Percentiles rank a stretch among this genome's conserved stretches.
These are phyloP conservation scores for Diprion similis DNA, from an alignment of 1,140 invertebrate species.

Conservation along the genomic window DNA sequence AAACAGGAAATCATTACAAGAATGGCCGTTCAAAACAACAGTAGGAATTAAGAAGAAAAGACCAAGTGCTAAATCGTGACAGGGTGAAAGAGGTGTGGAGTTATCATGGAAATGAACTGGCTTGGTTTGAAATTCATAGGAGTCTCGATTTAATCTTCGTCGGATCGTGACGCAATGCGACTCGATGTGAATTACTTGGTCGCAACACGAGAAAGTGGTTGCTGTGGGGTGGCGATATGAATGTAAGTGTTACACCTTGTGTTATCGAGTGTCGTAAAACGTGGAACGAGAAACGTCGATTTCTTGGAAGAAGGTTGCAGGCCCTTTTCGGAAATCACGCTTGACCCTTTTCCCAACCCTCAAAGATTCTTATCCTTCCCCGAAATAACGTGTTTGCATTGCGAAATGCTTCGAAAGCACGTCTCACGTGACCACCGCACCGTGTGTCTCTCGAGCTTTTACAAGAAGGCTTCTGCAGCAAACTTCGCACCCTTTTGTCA, in stretches of 20 bases:
- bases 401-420: background rate
- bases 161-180: background rate
- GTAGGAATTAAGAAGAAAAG: background rate
- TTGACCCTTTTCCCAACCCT: conserved; percentile 2
- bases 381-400: conserved; percentile 1
- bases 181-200: background rate
- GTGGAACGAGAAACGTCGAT: background rate
- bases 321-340: background rate
- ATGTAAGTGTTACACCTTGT: background rate
- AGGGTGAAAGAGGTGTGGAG: background rate
- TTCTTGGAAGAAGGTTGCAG: background rate
- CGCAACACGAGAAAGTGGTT: background rate
- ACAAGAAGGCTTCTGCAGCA: background rate
- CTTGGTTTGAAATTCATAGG: background rate
- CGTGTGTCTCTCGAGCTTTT: background rate
- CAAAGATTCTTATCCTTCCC: background rate
- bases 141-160: conserved; percentile 1
- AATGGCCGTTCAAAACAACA: background rate
- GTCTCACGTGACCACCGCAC: background rate
- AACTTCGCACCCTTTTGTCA: background rate
- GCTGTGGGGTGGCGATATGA: background rate
- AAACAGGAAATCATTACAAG: background rate
- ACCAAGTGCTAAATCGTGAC: background rate
- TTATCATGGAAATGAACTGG: background rate
- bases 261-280: background rate